phyloP scores from a whole-genome alignment of 2,888 invertebrate species.

The Hydropsyche betteni region DNA sequence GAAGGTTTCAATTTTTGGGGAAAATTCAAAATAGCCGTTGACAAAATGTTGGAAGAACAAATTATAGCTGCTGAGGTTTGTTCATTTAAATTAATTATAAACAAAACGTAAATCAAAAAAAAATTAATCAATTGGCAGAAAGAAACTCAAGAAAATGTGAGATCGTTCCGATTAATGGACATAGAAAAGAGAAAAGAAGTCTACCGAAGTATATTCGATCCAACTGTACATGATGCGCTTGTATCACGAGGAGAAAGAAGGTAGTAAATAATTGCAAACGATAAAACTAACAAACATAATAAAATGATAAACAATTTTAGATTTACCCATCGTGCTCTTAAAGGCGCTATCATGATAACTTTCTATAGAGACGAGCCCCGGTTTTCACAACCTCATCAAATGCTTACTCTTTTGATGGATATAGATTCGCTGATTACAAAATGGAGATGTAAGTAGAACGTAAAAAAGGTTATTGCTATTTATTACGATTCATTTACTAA shows the following conservation, averaged over 20 bases:
- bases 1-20: constrained; percentile 94
- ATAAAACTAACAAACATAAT: neutral
- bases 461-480: neutral
- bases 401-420: constrained; percentile 94
- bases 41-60: constrained; percentile 75
- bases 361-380: constrained; percentile 97
- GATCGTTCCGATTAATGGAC: constrained; percentile 74
- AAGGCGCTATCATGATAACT: constrained; percentile 98
- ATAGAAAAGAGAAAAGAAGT: constrained; percentile 82
- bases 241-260: constrained; percentile 85
- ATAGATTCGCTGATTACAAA: constrained; percentile 98
- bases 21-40: constrained; percentile 81
- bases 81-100: constrained; percentile 2
- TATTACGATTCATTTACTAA: neutral
- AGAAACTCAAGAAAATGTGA: constrained; percentile 70
- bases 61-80: constrained; percentile 70
- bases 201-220: constrained; percentile 91
- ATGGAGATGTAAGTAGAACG: constrained; percentile 88
- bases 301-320: constrained; percentile 56
- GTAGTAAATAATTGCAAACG: constrained; percentile 53
- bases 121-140: constrained; percentile 59
- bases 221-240: constrained; percentile 82
- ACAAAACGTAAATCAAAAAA: constrained; percentile 25
- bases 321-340: constrained; percentile 89
- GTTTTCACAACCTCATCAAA: constrained; percentile 97